Conservation (phyloP, 1,140 invertebrate species). For the Chrysoperla carnea region DNA sequence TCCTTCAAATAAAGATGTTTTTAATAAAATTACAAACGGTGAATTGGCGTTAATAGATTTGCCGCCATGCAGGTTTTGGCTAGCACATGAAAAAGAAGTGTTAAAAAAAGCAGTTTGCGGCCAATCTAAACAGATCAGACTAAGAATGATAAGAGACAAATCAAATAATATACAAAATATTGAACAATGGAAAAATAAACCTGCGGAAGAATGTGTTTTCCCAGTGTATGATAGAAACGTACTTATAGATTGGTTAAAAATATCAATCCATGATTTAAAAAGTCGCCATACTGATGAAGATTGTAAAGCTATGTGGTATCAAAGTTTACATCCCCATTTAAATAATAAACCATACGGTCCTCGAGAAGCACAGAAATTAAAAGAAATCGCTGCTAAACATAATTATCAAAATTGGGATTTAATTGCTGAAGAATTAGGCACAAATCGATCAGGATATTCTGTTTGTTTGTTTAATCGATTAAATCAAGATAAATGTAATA, state of each 20-base stretch:
- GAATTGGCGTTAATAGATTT: slow-evolving; percentile 13
- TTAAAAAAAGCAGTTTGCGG: neutral
- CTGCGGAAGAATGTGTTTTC: slow-evolving; percentile 6
- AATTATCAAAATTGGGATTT: slow-evolving; percentile 40
- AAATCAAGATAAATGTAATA: slow-evolving; percentile 21
- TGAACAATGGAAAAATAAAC: slow-evolving; percentile 3
- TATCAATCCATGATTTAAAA: slow-evolving; percentile 24
- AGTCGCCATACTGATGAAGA: slow-evolving; percentile 28
- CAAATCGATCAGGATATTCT: slow-evolving; percentile 40
- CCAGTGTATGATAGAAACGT: neutral
- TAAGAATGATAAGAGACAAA: neutral
- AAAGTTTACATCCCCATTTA: slow-evolving; percentile 42
- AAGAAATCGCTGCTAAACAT: slow-evolving; percentile 24
- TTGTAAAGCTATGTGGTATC: slow-evolving; percentile 43
- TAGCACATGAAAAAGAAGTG: neutral
- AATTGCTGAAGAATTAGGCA: slow-evolving; percentile 34
- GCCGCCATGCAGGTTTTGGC: slow-evolving; percentile 8
- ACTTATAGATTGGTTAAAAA: slow-evolving; percentile 28
- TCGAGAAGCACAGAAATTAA: slow-evolving; percentile 32
- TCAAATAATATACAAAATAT: neutral
- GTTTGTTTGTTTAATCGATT: slow-evolving; percentile 44
- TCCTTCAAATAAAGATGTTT: slow-evolving; percentile 13
- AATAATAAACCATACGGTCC: slow-evolving; percentile 38
- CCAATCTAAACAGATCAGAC: neutral
- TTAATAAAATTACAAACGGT: slow-evolving; percentile 10